These are phyloP conservation scores for Charaxes varanes DNA, from an alignment of 1,140 invertebrate genomes.

Conservation along the genomic window DNA sequence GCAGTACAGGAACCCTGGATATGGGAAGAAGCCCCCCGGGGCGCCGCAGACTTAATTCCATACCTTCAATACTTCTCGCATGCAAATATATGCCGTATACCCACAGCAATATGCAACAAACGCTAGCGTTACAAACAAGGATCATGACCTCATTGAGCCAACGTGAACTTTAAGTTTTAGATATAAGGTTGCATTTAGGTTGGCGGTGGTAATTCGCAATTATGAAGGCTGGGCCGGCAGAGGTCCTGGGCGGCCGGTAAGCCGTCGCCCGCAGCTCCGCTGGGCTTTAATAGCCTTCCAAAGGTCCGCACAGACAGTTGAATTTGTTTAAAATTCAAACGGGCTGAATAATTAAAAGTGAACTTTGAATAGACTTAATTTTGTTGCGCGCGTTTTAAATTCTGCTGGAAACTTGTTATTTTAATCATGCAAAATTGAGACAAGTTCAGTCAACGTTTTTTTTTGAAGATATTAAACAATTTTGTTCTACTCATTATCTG, in stretches of 20 bases:
- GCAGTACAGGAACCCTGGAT: slow-evolving; percentile 7
- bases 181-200: slow-evolving; percentile 2
- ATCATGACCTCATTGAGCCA: background rate
- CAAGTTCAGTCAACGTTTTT: too few species aligned
- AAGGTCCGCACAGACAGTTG: slow-evolving; percentile 3
- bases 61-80: too few species aligned
- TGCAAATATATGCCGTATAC: background rate
- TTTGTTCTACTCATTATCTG: too few species aligned
- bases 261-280: slow-evolving; percentile 9
- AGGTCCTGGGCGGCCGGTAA: slow-evolving; percentile 8
- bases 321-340: slow-evolving; percentile 6
- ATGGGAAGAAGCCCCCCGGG: slow-evolving; percentile 14
- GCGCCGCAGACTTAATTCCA: slow-evolving; percentile 9
- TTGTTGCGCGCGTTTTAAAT: too few species aligned
- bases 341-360: background rate
- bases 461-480: too few species aligned
- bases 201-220: slow-evolving; percentile 8
- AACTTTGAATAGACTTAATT: background rate
- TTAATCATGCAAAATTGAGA: too few species aligned
- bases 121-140: background rate
- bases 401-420: too few species aligned
- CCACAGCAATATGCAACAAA: background rate
- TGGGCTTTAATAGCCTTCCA: slow-evolving; percentile 8
- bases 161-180: slow-evolving; percentile 1
- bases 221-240: background rate